phyloP scores from a whole-genome alignment of 2,113 vertebrate species.

The Bubo bubo region DNA sequence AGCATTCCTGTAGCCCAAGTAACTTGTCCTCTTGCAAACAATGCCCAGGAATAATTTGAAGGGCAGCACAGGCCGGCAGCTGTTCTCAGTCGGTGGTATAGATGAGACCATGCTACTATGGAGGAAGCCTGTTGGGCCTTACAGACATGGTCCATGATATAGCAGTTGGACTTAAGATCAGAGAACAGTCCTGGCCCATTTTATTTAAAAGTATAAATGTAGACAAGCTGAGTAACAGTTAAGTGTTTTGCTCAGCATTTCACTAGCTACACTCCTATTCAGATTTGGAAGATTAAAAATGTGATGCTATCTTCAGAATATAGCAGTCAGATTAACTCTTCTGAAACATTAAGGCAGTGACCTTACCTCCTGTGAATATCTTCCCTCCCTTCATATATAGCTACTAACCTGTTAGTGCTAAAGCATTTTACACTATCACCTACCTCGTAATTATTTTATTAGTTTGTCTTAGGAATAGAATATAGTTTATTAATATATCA shows the following conservation, averaged over 20 bases:
- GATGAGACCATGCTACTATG: background rate
- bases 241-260: background rate
- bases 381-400: background rate
- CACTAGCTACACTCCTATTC: background rate
- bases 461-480: background rate
- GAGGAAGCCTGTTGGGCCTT: background rate
- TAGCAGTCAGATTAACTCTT: background rate
- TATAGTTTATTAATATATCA: background rate
- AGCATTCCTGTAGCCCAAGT: background rate
- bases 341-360: background rate
- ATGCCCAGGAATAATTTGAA: background rate
- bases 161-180: background rate
- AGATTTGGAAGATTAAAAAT: background rate
- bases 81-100: background rate
- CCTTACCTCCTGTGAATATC: background rate
- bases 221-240: background rate
- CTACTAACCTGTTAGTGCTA: background rate
- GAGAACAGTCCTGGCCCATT: background rate
- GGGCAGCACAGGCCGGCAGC: background rate
- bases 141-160: background rate
- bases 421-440: background rate
- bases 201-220: background rate
- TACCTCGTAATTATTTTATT: background rate
- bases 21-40: background rate
- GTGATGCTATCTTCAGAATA: background rate